Base-by-base conservation (phyloP, 1,140 invertebrate genomes). In the Pseudomyrmex flavicornis region DNA sequence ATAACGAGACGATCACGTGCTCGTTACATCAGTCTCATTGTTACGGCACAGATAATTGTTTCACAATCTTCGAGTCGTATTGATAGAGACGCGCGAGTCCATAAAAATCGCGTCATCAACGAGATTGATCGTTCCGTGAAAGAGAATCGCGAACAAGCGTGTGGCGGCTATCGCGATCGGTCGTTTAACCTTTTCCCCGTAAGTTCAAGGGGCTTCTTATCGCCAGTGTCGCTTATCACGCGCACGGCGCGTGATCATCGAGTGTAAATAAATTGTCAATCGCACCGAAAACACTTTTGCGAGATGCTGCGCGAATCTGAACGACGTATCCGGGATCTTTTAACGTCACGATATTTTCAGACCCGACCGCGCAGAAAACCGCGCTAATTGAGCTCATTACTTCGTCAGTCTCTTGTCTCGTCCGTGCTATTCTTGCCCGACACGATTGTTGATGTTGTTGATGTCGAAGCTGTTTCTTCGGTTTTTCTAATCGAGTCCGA, bases 251-350 rank as follows among this genome's bases (percentile, higher is more conserved):
- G 65, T 80, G 76, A 80, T 80, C 46, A 22, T 17, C 22, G 3
- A 15, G 26, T 44, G 20, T 35, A 80, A 80, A 80, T 80, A 80
- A 72, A 80, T 72, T 22, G 35, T 12, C 52, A 44, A 69, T 79
- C 17, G 20, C 22, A 80, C 48, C 76, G 44, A 70, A 72, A 79
- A 80, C 59, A 80, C 4, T 72, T 61, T 59, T 1, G 10, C 59
- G 17, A 10, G 46, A 77, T 46, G 63, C 2, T 44, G 50, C 13
- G 35, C 22, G 48, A 66, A 76, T 65, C 12, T 2, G 17, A 35
- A 35, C 35, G 4, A 35, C 5, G 35, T 35, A 35, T 35, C 13
- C 15, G 44, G 26, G 26, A 66, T 77, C 17, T 68, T 54, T 10
- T 54, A n/a, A 61, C 54, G 54, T 69, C 52, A 17, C 13, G 20